Conservation (phyloP, 2,797 vertebrate species). For the Rhincodon typus region DNA sequence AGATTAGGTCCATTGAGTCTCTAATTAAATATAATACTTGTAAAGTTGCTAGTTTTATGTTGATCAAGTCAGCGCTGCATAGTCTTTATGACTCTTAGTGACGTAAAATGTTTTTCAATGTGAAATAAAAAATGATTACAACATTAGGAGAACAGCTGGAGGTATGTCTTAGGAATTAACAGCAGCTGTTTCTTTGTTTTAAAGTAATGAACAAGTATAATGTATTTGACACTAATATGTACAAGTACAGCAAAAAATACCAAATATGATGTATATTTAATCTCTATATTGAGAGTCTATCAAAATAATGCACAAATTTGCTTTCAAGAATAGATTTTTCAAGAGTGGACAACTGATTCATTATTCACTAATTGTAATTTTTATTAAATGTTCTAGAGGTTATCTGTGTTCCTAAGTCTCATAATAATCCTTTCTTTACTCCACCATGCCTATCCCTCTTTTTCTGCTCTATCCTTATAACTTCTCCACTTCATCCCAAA, state of each 20-base stretch:
- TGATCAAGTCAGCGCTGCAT: background rate
- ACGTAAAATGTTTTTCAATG: background rate
- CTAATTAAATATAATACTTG: background rate
- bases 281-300: background rate
- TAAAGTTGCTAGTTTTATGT: background rate
- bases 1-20: background rate
- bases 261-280: background rate
- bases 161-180: background rate
- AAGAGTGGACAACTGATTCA: background rate
- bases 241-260: background rate
- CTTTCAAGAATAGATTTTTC: background rate
- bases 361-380: background rate
- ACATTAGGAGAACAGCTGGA: background rate
- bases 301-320: background rate
- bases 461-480: background rate
- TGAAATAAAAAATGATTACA: background rate
- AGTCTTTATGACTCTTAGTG: background rate
- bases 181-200: background rate
- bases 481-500: background rate
- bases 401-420: background rate
- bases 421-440: background rate
- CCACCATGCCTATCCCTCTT: background rate
- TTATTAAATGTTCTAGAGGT: background rate
- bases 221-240: background rate
- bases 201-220: background rate